phyloP scores from a whole-genome alignment of 2,797 vertebrate genomes.

The Squalus acanthias region DNA sequence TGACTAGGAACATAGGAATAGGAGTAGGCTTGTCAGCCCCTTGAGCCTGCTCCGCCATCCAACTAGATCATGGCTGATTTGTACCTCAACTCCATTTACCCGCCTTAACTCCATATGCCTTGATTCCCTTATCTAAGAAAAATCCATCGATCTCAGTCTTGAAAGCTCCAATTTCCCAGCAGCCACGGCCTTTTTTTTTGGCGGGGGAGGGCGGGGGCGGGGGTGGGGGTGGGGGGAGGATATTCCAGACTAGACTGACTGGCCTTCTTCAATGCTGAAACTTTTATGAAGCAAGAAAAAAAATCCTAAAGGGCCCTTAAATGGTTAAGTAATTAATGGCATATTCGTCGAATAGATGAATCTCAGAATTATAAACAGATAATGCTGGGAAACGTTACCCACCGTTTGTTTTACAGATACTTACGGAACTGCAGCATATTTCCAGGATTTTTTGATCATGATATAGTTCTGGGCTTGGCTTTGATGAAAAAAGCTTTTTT shows the following conservation, averaged over 20 bases:
- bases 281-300: neutral
- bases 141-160: too few species aligned
- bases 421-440: neutral
- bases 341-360: neutral
- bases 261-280: neutral
- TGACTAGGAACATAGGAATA: neutral
- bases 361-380: neutral
- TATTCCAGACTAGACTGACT: neutral
- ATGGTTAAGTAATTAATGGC: neutral
- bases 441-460: neutral
- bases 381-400: neutral
- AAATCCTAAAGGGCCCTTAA: neutral
- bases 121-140: neutral
- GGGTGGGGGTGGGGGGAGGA: neutral
- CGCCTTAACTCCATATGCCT: neutral
- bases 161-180: too few species aligned
- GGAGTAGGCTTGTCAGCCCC: neutral
- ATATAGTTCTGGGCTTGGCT: slow-evolving; percentile 7
- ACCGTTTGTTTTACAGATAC: neutral
- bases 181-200: too few species aligned
- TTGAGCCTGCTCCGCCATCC: neutral
- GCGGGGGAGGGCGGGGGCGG: too few species aligned
- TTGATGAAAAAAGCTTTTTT: neutral
- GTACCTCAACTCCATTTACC: neutral
- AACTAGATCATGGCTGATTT: neutral